Percentiles rank a stretch among this genome's conserved stretches.
phyloP scores from a whole-genome alignment of 1,140 invertebrate genomes.

The Zaprionus nigranus region DNA sequence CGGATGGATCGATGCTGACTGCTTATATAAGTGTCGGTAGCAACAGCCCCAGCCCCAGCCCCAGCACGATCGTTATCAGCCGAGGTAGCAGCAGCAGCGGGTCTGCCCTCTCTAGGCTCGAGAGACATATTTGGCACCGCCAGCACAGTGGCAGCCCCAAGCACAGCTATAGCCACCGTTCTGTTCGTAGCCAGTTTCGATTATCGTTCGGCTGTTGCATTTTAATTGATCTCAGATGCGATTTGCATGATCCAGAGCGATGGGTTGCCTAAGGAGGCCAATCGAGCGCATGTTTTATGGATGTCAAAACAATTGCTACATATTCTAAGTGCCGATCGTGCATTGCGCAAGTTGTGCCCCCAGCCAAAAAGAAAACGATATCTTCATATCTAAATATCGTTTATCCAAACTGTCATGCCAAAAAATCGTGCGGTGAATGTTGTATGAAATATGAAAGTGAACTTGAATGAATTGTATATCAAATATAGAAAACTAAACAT shows the following conservation, averaged over 20 bases:
- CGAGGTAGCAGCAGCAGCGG: neutral
- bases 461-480: too few relatives aligned
- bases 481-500: too few relatives aligned
- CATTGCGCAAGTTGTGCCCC: constrained; percentile 64
- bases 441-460: neutral
- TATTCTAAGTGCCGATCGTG: constrained; percentile 66
- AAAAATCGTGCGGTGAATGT: constrained; percentile 26
- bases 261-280: constrained; percentile 73
- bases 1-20: constrained; percentile 63
- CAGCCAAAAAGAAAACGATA: constrained; percentile 5
- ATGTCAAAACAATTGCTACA: constrained; percentile 80
- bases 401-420: constrained; percentile 44
- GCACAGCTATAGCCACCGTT: neutral
- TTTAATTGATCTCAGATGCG: constrained; percentile 71
- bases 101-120: constrained; percentile 35
- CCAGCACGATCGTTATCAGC: constrained; percentile 65
- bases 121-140: constrained; percentile 73
- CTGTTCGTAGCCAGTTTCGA: constrained; percentile 45
- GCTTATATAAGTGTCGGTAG: constrained; percentile 74
- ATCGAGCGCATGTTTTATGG: constrained; percentile 81
- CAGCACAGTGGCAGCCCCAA: constrained; percentile 24
- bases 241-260: constrained; percentile 75
- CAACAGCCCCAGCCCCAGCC: constrained; percentile 50
- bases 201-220: constrained; percentile 72
- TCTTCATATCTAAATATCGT: constrained; percentile 30